Conservation (phyloP, 2,797 vertebrate genomes). For the Gobionotothen gibberifrons region DNA sequence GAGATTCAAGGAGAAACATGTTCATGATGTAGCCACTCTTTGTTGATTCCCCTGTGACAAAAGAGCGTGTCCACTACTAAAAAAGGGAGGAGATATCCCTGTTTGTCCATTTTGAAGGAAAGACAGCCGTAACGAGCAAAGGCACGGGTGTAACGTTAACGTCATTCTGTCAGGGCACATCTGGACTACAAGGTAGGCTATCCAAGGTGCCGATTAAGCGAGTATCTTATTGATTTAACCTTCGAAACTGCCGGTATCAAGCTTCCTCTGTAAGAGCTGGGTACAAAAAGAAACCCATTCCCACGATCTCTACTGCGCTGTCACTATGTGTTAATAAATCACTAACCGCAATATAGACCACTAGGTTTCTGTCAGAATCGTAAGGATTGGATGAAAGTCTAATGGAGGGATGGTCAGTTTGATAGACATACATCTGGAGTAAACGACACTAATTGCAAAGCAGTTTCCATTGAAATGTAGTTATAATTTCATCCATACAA, state of each 20-base stretch:
- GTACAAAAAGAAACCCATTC: background rate
- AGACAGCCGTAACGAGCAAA: conserved; percentile 21
- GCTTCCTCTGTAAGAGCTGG: background rate
- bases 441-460: background rate
- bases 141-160: background rate
- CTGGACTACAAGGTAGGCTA: conserved; percentile 30
- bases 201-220: background rate
- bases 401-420: background rate
- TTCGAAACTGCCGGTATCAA: background rate
- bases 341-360: conserved; percentile 11
- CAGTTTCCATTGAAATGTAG: background rate
- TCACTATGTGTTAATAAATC: conserved; percentile 23
- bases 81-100: background rate
- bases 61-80: background rate
- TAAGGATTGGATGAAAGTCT: background rate
- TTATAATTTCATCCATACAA: background rate
- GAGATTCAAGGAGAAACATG: conserved; percentile 44
- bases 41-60: background rate
- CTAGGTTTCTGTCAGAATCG: conserved; percentile 7
- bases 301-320: conserved; percentile 4
- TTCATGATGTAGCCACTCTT: background rate
- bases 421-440: background rate
- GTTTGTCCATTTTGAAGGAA: conserved; percentile 57
- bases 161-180: conserved; percentile 28
- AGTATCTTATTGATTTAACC: background rate